Base-by-base conservation (phyloP, 2,797 vertebrate species). In the Phaenicophaeus curvirostris region DNA sequence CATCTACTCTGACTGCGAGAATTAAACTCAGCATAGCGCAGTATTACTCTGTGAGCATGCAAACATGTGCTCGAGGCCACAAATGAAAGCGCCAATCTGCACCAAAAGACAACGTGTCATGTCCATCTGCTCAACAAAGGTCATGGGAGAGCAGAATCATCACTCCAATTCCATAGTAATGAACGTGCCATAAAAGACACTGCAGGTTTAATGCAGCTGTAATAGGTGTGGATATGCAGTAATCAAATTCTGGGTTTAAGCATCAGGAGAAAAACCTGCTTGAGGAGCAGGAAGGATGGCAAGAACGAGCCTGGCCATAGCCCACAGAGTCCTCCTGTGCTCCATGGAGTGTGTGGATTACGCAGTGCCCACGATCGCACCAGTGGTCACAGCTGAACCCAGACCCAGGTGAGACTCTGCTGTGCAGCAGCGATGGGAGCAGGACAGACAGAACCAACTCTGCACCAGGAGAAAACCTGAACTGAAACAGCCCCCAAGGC, bases 151-250 rank as follows among this genome's bases (percentile, higher is more conserved):
- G 27, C 0, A 68, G 46, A 53, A 53, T 8, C n/a, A 61, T 28
- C 62, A 18, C 8, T 42, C 41, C 77, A 62, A 2, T 9, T 41
- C 15, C 42, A 33, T 1, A 30, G 48, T 1, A n/a, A 33, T 0
- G 18, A 23, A 57, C 4, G 0, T 4, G 30, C 30, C 35, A 3
- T 1, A 16, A n/a, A 35, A 31, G 14, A 55, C 37, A 2, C 50
- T 31, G 59, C 46, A 57, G 37, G 9, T 5, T 10, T 1, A 33
- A 2, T 4, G 4, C 48, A 6, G 7, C 0, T 1, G 13, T 5
- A 63, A 30, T 8, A 54, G 1, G 0, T 31, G n/a, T 13, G 51
- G 66, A 15, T 57, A 12, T 0, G 3, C 6, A 15, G 48, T 68
- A 8, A 57, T 42, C 19, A 14, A 3, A 9, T n/a, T 20, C 35